Evolutionary conservation across 2,113 vertebrate species (phyloP).

Genomic region (Oplegnathus fasciatus): DNA sequence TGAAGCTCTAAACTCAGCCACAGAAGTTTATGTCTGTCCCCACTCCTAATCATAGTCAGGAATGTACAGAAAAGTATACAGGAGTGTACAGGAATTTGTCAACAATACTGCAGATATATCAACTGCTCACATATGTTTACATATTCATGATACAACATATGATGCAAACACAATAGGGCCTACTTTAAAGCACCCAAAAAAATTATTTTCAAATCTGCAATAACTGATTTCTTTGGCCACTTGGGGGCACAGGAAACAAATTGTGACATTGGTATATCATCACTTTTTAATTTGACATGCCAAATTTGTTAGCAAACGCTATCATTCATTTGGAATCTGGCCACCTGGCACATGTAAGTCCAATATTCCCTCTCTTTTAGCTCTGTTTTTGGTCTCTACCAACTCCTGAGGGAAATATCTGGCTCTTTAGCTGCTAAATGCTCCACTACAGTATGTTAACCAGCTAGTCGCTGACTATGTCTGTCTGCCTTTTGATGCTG

Average conservation of each 20-base stretch:
- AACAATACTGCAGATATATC: neutral
- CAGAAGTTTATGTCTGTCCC: neutral
- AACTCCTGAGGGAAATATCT: too few relatives aligned
- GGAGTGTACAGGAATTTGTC: neutral
- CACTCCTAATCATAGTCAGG: neutral
- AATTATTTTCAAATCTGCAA: neutral
- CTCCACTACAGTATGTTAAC: too few relatives aligned
- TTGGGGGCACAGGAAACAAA: neutral
- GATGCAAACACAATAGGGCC: neutral
- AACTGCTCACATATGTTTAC: neutral
- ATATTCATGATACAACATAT: neutral
- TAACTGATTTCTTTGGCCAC: neutral
- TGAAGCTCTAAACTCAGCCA: neutral
- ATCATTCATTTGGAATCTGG: too few relatives aligned
- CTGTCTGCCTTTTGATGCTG: too few relatives aligned
- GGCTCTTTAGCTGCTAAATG: too few relatives aligned
- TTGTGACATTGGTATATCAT: neutral
- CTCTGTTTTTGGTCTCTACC: too few relatives aligned
- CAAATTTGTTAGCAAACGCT: too few relatives aligned
- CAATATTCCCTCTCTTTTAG: too few relatives aligned
- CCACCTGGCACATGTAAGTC: too few relatives aligned
- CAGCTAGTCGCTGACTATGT: too few relatives aligned
- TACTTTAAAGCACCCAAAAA: neutral
- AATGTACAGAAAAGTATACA: neutral
- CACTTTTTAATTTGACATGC: neutral